A percentile compares a stretch with the other conserved stretches of the same genome.
phyloP scores from a whole-genome alignment of 2,888 invertebrate genomes.

The Sinelater perroti region DNA sequence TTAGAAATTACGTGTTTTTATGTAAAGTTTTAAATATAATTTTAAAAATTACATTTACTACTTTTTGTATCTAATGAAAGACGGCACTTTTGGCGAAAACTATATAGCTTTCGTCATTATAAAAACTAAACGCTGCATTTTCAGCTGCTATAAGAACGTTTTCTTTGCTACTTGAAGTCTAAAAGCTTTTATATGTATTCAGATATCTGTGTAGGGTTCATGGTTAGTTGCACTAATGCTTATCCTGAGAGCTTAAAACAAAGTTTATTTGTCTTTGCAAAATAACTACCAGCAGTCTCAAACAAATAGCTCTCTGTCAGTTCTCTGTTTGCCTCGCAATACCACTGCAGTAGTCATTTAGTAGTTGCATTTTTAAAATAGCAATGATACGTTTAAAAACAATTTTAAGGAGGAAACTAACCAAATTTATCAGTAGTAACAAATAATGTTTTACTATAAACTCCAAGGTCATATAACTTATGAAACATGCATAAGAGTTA shows the following conservation, averaged over 20 bases:
- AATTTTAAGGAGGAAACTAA: not conserved
- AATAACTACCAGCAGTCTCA: not conserved
- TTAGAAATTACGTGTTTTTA: too few species aligned
- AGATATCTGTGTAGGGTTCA: constrained; percentile 29
- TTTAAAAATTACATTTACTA: too few species aligned
- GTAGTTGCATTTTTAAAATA: not conserved
- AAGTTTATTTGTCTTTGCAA: constrained; percentile 26
- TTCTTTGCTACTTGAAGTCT: constrained; percentile 26
- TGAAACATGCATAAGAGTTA: too few species aligned
- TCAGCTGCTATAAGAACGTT: constrained; percentile 11
- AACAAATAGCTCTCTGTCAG: not conserved
- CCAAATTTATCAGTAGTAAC: not conserved
- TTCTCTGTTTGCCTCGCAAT: not conserved
- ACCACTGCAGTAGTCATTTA: not conserved
- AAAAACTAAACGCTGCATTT: constrained; percentile 20
- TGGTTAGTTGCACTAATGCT: constrained; percentile 37
- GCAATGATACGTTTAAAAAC: not conserved
- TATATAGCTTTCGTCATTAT: constrained; percentile 2
- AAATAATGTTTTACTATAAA: not conserved
- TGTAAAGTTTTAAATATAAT: too few species aligned
- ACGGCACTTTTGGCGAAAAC: too few species aligned
- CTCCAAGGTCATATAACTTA: too few species aligned
- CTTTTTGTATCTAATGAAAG: too few species aligned
- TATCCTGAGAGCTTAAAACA: constrained; percentile 30
- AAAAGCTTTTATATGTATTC: constrained; percentile 37